phyloP scores from a whole-genome alignment of 2,888 invertebrate genomes.

The Aleiodes alternator region DNA sequence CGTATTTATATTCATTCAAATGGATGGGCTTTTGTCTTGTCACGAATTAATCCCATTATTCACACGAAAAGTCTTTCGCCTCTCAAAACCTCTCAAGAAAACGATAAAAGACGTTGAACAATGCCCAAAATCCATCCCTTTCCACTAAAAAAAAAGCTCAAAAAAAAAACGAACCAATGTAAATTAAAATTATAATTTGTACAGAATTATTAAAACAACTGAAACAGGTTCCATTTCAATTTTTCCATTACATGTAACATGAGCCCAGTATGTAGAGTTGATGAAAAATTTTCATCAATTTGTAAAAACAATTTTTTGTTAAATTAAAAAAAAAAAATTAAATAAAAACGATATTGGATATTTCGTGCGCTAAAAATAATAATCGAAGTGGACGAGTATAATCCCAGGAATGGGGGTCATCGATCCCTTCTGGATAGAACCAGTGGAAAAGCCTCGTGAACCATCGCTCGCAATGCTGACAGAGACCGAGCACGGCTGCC shows the following conservation, averaged over 20 bases:
- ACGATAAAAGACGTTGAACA: too few relatives aligned
- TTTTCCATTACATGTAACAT: too few relatives aligned
- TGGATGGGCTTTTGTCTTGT: constrained; percentile 10
- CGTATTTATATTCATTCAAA: constrained; percentile 58
- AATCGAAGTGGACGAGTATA: constrained; percentile 22
- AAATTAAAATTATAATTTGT: too few relatives aligned
- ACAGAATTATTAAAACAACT: too few relatives aligned
- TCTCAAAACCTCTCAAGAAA: too few relatives aligned
- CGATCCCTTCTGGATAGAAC: not conserved
- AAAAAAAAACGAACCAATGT: too few relatives aligned
- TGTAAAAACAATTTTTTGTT: too few relatives aligned
- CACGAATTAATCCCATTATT: constrained; percentile 28
- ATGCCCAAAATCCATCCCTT: too few relatives aligned
- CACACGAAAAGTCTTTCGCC: not conserved
- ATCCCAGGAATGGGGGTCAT: constrained; percentile 32
- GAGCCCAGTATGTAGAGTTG: too few relatives aligned
- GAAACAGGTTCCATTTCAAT: too few relatives aligned
- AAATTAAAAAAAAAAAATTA: constrained; percentile 11
- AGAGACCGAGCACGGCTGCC: constrained; percentile 54
- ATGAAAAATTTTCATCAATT: too few relatives aligned
- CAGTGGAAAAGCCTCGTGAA: constrained; percentile 23
- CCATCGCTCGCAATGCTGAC: constrained; percentile 45
- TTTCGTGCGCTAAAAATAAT: constrained; percentile 19
- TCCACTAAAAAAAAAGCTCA: too few relatives aligned
- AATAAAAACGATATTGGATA: constrained; percentile 19